phyloP scores from a whole-genome alignment of 1,140 invertebrate genomes.

The Aphelinus atriplicis region DNA sequence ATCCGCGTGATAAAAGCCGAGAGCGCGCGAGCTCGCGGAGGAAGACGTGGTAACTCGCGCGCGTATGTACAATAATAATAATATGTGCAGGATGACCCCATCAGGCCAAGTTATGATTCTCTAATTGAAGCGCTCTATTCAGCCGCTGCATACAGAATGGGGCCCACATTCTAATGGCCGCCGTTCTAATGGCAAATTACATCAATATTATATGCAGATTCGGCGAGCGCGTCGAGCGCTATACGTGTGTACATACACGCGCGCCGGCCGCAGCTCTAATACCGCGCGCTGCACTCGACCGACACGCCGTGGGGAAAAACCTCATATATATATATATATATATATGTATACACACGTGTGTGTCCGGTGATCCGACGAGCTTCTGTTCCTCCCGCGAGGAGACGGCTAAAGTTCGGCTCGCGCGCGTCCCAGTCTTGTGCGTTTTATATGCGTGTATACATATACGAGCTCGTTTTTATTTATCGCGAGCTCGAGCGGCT shows the following conservation, averaged over 20 bases:
- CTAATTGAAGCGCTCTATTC: slow-evolving; percentile 64
- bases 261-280: background rate
- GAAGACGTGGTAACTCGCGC: no score
- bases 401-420: no score
- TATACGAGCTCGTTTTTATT: no score
- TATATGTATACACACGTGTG: background rate
- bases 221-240: slow-evolving; percentile 25
- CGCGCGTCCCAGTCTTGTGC: no score
- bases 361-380: no score
- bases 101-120: slow-evolving; percentile 64
- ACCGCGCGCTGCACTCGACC: background rate
- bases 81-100: slow-evolving; percentile 52
- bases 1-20: no score
- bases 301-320: background rate
- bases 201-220: slow-evolving; percentile 65
- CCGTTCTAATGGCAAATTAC: slow-evolving; percentile 63
- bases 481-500: no score
- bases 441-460: no score
- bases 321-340: background rate
- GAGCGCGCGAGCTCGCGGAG: no score
- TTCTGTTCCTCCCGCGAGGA: no score
- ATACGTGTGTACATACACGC: no score
- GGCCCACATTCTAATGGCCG: slow-evolving; percentile 60
- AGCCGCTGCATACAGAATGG: slow-evolving; percentile 59
- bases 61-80: no score